Base-by-base conservation (phyloP, 2,113 vertebrate genomes). In the Oncorhynchus nerka region DNA sequence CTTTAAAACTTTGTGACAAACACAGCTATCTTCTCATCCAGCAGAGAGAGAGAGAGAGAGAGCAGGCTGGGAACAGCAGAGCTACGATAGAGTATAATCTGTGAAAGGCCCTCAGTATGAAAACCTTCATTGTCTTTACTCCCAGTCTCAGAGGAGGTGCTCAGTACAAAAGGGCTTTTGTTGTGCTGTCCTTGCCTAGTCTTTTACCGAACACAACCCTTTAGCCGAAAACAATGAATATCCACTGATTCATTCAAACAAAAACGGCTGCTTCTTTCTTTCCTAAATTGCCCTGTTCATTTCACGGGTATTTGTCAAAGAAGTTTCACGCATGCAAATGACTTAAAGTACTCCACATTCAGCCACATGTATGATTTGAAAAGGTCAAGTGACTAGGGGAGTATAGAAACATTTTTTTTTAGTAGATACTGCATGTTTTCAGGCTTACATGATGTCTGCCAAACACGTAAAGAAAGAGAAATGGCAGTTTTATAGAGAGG, bases 91-190 rank as follows among this genome's bases (percentile, higher is more conserved):
- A 16, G 1, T 55, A 55, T 5, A 81, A 77, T 75, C 81, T 85
- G 73, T 77, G 11, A 55, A 55, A 55, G 51, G 39, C 39, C 9
- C 39, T 45, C 39, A 45, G 39, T 45, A 80, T 91, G 84, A 89
- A 89, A 90, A 86, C 86, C 83, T 51, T 82, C 83, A 85, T 89
- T 88, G 88, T 91, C 85, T 84, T 74, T 70, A 72, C 79, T 83
- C 67, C 26, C 34, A n/a, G 57, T 80, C 87, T 85, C 86, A 70
- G 71, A 78, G 81, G 84, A 85, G 70, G 74, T 76, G 75, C 48
- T 2, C 68, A 30, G 67, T 84, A 90, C 88, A 91, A 92, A 89
- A 76, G 70, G 74, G 24, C 22, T 15, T 75, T 85, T 87, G 85
- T 92, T 76, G 26, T 71, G 5, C 55, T 20, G 79, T 24, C 76